phyloP scores from a whole-genome alignment of 2,797 vertebrate species.

The Acanthornis magna region DNA sequence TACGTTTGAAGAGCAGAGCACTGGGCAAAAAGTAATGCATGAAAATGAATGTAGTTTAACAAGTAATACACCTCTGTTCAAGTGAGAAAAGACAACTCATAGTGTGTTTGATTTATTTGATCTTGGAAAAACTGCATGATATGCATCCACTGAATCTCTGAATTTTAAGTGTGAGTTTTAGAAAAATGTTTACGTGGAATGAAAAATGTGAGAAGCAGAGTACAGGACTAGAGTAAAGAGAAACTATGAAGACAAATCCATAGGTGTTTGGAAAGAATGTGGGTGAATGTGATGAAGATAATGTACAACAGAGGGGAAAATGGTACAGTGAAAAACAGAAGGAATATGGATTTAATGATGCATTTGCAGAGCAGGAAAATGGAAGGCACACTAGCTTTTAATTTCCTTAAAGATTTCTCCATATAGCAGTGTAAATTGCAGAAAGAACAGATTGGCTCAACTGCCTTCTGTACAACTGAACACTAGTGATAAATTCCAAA shows the following conservation, averaged over 20 bases:
- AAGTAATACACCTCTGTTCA: neutral
- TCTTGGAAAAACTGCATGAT: neutral
- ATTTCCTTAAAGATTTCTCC: neutral
- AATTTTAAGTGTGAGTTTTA: neutral
- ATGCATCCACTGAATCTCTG: neutral
- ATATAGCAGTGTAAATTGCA: neutral
- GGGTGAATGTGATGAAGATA: neutral
- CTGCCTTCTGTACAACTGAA: neutral
- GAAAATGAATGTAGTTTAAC: neutral
- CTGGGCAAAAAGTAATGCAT: neutral
- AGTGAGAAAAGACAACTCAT: neutral
- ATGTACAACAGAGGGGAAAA: neutral
- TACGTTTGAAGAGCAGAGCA: neutral
- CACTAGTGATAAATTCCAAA: neutral
- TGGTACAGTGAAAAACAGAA: neutral
- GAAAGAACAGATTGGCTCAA: neutral
- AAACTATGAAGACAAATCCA: neutral
- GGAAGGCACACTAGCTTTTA: neutral
- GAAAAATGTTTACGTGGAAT: neutral
- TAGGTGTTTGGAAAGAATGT: neutral
- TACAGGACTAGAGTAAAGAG: neutral
- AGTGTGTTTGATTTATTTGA: neutral
- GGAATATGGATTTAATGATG: neutral
- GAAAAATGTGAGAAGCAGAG: neutral
- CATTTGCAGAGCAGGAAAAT: neutral